Evolutionary conservation across 2,888 invertebrate genomes (phyloP).

Genomic region (Dicyrtoma fusca): DNA sequence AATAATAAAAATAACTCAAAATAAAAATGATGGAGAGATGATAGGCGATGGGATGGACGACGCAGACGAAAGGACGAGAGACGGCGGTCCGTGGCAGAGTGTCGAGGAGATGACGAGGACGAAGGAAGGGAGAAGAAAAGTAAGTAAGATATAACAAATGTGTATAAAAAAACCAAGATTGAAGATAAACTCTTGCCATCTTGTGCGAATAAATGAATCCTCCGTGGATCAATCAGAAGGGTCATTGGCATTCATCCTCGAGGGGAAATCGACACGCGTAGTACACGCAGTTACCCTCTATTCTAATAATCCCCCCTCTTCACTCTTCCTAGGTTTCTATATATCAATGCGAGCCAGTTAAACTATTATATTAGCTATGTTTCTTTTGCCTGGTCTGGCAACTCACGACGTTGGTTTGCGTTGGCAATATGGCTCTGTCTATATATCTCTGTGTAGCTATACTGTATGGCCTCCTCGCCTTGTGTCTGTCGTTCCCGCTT

Average conservation of each 20-base stretch:
- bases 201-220: conserved; percentile 34
- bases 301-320: conserved; percentile 20
- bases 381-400: too few relatives aligned
- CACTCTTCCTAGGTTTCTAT: neutral
- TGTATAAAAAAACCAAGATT: conserved; percentile 11
- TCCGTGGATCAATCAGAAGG: conserved; percentile 54
- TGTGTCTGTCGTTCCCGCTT: too few relatives aligned
- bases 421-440: neutral
- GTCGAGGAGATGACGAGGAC: neutral
- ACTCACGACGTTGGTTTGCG: too few relatives aligned
- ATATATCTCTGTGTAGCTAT: too few relatives aligned
- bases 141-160: conserved; percentile 15
- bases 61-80: too few relatives aligned
- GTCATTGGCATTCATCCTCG: conserved; percentile 55
- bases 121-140: neutral
- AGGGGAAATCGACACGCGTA: conserved; percentile 51
- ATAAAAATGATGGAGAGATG: too few relatives aligned
- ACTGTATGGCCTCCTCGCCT: too few relatives aligned
- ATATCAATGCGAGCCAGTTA: too few relatives aligned
- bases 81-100: too few relatives aligned
- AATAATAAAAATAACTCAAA: too few relatives aligned
- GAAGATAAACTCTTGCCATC: conserved; percentile 37
- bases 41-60: too few relatives aligned
- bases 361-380: too few relatives aligned
- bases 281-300: conserved; percentile 28